Conservation (phyloP, 1,140 invertebrate species). For the Diachasmimorpha longicaudata region DNA sequence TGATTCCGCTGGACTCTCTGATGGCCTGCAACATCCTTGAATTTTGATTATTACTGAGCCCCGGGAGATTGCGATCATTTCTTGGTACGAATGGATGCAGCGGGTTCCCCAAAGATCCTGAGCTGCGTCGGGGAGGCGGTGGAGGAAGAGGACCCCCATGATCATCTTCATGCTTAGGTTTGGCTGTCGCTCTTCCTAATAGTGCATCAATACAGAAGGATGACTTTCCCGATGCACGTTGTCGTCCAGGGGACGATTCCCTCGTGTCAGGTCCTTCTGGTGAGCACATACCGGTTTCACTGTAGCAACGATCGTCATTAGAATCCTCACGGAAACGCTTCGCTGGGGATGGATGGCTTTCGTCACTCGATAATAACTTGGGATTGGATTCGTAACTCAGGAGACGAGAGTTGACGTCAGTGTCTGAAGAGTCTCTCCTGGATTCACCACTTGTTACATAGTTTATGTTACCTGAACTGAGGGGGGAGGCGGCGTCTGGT, state of each 20-base stretch:
- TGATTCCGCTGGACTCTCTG: not conserved
- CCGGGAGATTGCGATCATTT: not conserved
- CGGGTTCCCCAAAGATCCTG: conserved; percentile 25
- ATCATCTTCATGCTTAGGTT: conserved; percentile 41
- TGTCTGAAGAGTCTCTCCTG: conserved; percentile 19
- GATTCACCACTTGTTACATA: conserved; percentile 4
- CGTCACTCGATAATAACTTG: not conserved
- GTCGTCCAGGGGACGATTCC: conserved; percentile 31
- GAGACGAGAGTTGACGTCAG: not conserved
- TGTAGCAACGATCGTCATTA: conserved; percentile 17
- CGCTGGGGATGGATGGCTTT: not conserved
- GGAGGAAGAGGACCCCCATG: not conserved
- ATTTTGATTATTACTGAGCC: not conserved
- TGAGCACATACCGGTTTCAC: conserved; percentile 17
- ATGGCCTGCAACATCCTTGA: conserved; percentile 21
- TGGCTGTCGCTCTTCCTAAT: conserved; percentile 53
- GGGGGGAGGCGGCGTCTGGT: conserved; percentile 15
- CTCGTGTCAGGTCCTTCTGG: conserved; percentile 28
- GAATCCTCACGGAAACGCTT: conserved; percentile 13
- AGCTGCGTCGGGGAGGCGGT: conserved; percentile 25
- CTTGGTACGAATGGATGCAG: conserved; percentile 31
- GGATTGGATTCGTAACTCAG: conserved; percentile 1
- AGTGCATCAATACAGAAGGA: conserved; percentile 75
- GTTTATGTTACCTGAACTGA: not conserved
- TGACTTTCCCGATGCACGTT: conserved; percentile 53